Percentiles rank a stretch among this genome's conserved stretches.
Conservation (phyloP, 2,797 vertebrate species). For the Acipenser ruthenus region DNA sequence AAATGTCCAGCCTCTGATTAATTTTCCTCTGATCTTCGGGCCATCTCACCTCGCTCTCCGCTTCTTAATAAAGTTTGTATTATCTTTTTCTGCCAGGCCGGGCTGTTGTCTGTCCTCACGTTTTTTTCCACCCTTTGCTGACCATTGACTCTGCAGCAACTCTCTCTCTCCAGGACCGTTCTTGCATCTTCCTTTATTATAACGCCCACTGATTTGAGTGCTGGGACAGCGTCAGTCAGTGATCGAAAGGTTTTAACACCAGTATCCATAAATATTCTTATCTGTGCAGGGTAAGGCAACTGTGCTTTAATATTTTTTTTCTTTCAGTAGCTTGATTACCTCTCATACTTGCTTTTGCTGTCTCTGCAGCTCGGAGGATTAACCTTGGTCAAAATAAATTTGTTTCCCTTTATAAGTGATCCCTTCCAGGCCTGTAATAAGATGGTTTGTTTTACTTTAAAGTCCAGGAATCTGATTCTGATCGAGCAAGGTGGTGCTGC, state of each 20-base stretch:
- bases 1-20: too few species aligned
- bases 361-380: neutral
- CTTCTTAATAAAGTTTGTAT: too few species aligned
- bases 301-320: constrained; percentile 13
- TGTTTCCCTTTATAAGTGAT: neutral
- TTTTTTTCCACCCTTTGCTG: neutral
- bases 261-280: constrained; percentile 4
- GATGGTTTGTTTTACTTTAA: constrained; percentile 10
- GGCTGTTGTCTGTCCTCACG: too few species aligned
- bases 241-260: constrained; percentile 4
- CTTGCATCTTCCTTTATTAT: neutral
- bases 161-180: neutral
- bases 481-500: constrained; percentile 3
- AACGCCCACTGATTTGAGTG: constrained; percentile 3
- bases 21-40: too few species aligned
- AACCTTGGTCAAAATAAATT: constrained; percentile 18
- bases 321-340: constrained; percentile 12
- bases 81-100: too few species aligned
- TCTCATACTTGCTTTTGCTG: neutral
- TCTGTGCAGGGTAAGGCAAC: constrained; percentile 7
- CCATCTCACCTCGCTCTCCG: too few species aligned
- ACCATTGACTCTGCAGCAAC: constrained; percentile 1
- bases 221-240: neutral
- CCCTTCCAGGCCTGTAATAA: constrained; percentile 8
- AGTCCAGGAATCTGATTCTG: constrained; percentile 3